Evolutionary conservation across 1,140 invertebrate genomes (phyloP), one percentile per base, ranked within the genome.

Genomic region (Bombus vancouverensis): DNA sequence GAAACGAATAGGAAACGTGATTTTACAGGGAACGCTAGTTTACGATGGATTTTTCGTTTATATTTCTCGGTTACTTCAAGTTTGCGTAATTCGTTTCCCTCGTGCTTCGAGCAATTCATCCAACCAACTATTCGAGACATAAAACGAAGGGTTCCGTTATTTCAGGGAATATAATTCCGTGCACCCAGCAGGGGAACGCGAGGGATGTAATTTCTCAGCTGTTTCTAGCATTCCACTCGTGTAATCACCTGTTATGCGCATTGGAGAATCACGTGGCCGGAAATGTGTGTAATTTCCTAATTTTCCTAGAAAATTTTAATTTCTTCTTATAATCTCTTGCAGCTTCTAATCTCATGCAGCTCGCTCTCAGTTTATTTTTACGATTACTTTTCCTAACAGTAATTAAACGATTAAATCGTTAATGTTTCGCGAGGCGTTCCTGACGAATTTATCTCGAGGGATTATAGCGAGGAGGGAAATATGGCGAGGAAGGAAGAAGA

Each of bases 121-220:
- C 39, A 10, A 10, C 2, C 8, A 3, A n/a, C 32, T 71, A 37
- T 72, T 81, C 42, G 25, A 71, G 37, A 42, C 34, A 34, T 53
- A 39, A 53, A 68, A 76, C 72, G 73, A 53, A 77, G 34, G 34
- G 0, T 83, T 25, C 81, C 81, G 81, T 83, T 83, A 83, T 39
- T 25, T n/a, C 28, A n/a, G 10, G 44, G 59, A 83, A 83, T 57
- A 39, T 81, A 73, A 81, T 81, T 74, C 42, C 66, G 70, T 73
- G 18, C 34, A 15, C 9, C 68, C 47, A 81, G 9, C 68, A 34
- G 59, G 10, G 5, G 32, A 83, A 76, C 81, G 39, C 73, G 9
- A 39, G 73, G 73, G 81, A 83, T 83, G 44, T 68, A 83, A 83
- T 77, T 83, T 83, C 71, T 66, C 81, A 76, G 28, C 25, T 68